These are phyloP conservation scores for Brassicogethes aeneus DNA, from an alignment of 2,888 invertebrate genomes.

Conservation along the genomic window DNA sequence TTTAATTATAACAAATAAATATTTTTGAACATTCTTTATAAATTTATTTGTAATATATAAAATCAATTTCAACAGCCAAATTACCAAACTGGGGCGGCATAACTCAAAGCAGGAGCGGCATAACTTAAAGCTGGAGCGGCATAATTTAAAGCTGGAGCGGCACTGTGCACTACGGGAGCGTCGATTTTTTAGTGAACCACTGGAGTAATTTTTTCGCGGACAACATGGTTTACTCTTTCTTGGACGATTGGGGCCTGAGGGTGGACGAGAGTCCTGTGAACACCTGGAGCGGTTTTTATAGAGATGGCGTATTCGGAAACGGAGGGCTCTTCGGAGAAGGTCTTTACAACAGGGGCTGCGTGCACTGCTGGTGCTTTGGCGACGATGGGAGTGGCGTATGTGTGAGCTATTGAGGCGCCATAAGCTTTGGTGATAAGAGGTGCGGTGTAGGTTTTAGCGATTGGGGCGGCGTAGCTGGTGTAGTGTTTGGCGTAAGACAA, in stretches of 20 bases:
- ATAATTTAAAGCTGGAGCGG: constrained; percentile 6
- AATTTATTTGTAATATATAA: too few species aligned
- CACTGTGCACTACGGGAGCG: constrained; percentile 10
- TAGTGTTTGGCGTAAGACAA: constrained; percentile 17
- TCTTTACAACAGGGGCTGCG: constrained; percentile 7
- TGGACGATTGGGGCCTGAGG: constrained; percentile 28
- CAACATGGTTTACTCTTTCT: constrained; percentile 29
- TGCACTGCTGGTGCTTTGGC: constrained; percentile 7
- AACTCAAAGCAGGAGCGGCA: too few species aligned
- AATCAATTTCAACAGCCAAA: too few species aligned
- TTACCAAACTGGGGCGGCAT: too few species aligned
- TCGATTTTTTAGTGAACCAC: constrained; percentile 24
- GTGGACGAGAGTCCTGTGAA: constrained; percentile 7
- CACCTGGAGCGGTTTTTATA: constrained; percentile 10
- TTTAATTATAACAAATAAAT: too few species aligned
- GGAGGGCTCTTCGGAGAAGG: constrained; percentile 11
- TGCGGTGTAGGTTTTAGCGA: too few species aligned
- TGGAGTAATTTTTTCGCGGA: constrained; percentile 9
- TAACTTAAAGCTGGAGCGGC: too few species aligned
- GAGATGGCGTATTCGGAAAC: too few species aligned
- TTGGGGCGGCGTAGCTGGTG: too few species aligned
- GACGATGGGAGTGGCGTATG: too few species aligned
- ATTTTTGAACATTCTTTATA: too few species aligned
- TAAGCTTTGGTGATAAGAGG: constrained; percentile 28
- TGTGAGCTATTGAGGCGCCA: constrained; percentile 28